Conservation (phyloP, 2,888 invertebrate genomes). For the Dastarcus helophoroides region DNA sequence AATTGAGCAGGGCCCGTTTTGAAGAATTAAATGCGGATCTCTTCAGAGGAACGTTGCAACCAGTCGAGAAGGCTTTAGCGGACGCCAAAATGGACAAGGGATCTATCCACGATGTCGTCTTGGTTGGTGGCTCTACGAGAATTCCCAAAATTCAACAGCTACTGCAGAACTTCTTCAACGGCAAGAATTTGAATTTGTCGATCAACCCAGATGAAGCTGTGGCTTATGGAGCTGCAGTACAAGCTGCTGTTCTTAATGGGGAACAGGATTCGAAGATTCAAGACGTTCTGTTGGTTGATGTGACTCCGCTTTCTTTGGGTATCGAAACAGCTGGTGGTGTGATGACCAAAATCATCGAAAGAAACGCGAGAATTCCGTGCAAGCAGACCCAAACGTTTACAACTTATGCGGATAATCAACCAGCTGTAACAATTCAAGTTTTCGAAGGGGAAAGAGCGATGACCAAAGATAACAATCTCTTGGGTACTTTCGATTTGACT, state of each 20-base stretch:
- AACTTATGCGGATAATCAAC: conserved; percentile 57
- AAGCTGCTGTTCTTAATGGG: conserved; percentile 31
- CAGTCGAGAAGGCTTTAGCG: conserved; percentile 37
- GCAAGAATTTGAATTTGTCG: conserved; percentile 32
- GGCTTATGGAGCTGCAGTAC: conserved; percentile 33
- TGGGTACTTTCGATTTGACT: conserved; percentile 47
- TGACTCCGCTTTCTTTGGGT: conserved; percentile 57
- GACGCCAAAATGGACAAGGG: conserved; percentile 70
- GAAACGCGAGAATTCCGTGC: conserved; percentile 62
- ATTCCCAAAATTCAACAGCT: conserved; percentile 69
- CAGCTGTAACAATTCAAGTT: conserved; percentile 48
- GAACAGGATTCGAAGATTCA: conserved; percentile 58
- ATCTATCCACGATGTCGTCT: conserved; percentile 65
- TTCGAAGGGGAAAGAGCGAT: conserved; percentile 72
- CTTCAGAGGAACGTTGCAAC: conserved; percentile 24
- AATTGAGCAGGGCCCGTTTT: conserved; percentile 61
- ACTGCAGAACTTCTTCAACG: conserved; percentile 64
- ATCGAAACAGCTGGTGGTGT: conserved; percentile 74
- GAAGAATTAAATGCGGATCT: conserved; percentile 63
- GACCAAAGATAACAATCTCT: conserved; percentile 87
- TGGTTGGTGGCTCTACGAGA: conserved; percentile 72
- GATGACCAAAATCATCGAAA: conserved; percentile 62
- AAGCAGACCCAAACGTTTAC: conserved; percentile 55
- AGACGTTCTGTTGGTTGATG: conserved; percentile 59
- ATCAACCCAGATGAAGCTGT: conserved; percentile 35